Evolutionary conservation across 2,113 vertebrate species (phyloP).

Genomic region (Tragelaphus strepsiceros): DNA sequence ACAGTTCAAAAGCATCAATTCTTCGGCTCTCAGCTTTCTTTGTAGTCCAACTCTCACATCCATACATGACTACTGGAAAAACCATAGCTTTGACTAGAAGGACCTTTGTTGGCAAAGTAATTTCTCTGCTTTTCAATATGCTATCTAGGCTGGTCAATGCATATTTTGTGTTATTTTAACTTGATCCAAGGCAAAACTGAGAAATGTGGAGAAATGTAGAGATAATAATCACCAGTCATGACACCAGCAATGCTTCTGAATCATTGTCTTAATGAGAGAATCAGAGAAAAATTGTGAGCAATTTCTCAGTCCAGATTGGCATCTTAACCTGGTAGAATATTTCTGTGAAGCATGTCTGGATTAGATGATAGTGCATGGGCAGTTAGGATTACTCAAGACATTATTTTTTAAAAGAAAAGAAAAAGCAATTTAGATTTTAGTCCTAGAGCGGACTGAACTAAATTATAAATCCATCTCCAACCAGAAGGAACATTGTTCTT

Average conservation of each 20-base stretch:
- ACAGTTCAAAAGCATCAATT: no score
- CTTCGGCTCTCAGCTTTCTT: no score
- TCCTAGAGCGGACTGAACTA: background rate
- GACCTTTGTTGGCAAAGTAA: no score
- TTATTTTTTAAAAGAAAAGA: background rate
- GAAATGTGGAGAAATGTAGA: background rate
- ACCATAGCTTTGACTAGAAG: no score
- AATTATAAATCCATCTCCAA: slow-evolving; percentile 42
- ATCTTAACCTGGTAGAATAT: background rate
- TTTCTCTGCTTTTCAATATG: no score
- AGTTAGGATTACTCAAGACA: background rate
- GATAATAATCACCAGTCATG: background rate
- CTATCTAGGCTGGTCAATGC: no score
- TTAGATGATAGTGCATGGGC: background rate
- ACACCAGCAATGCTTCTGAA: background rate
- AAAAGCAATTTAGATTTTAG: slow-evolving; percentile 18
- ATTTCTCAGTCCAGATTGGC: background rate
- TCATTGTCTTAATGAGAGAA: background rate
- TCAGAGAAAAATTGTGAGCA: background rate
- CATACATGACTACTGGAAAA: no score
- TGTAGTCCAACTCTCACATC: no score
- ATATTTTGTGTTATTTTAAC: background rate
- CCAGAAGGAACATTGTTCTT: background rate
- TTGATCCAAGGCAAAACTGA: background rate
- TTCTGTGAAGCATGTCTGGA: background rate